Evolutionary conservation across 2,113 vertebrate genomes (phyloP), one percentile per base, ranked within the genome.

Genomic region (Lophura nycthemera): DNA sequence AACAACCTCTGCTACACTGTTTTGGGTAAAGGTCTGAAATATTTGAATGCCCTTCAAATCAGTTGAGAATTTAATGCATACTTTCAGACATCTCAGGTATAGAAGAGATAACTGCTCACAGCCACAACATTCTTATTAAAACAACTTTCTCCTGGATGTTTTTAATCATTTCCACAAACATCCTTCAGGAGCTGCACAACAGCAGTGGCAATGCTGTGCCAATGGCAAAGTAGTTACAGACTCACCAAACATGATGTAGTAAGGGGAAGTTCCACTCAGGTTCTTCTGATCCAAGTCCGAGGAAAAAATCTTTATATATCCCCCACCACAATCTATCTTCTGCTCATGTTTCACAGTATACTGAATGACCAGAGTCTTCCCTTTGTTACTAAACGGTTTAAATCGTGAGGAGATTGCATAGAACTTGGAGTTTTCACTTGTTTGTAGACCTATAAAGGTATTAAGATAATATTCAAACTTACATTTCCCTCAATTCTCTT

Each of bases 211-310:
- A 11, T 2, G 12, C 34, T 74, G 66, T 19, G 59, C 16, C 8
- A 16, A 59, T 1, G 4, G 32, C 24, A 9, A 60, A 40, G 13
- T 15, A 29, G 20, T 6, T 18, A 10, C 9, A 36, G 78, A 93
- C 98, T 98, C 96, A 99, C 98, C 99, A 77, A 99, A 99, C 98
- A 98, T 98, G 64, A 99, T 96, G 83, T 98, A 98, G 85, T 99
- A 98, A 13, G 84, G 92, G 2, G 98, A 98, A 2, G 98, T 98
- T 32, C 98, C 97, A 7, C 98, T 98, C 97, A 98, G 97, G 9
- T 94, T 97, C 50, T 97, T 89, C 96, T 99, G 98, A 10, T 99
- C 98, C 95, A 98, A 12, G 38, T 97, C 95, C 4, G 98, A 90
- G 1, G 98, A 98, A 92, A 99, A 99, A 78, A 98, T 42, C 94